phyloP scores from a whole-genome alignment of 2,797 vertebrate genomes.

The Euphonia xanthogaster region DNA sequence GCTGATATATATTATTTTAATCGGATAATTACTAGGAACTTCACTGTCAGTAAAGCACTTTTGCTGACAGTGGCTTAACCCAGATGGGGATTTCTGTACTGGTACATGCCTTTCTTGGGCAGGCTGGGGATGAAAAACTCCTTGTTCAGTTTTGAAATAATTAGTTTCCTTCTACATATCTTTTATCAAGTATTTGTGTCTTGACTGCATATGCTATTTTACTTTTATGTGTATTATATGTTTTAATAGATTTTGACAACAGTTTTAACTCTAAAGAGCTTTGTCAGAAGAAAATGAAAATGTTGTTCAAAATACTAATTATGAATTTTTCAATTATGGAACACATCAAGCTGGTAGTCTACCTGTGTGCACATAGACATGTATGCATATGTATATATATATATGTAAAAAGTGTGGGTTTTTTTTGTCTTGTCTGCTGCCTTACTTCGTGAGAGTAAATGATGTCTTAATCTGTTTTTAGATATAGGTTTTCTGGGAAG shows the following conservation, averaged over 20 bases:
- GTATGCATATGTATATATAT: too few species aligned
- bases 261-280: not conserved
- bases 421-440: not conserved
- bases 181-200: not conserved
- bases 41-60: not conserved
- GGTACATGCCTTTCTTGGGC: not conserved
- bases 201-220: not conserved
- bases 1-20: not conserved
- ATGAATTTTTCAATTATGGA: not conserved
- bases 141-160: not conserved
- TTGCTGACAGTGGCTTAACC: not conserved
- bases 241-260: not conserved
- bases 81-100: not conserved
- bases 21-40: not conserved
- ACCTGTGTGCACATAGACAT: not conserved
- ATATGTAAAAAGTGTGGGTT: accelerated
- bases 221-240: not conserved
- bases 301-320: not conserved
- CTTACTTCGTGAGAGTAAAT: not conserved
- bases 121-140: not conserved
- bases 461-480: not conserved
- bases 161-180: not conserved
- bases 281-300: not conserved
- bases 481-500: not conserved
- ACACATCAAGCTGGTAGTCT: not conserved